Evolutionary conservation across 2,888 invertebrate genomes (phyloP).

Genomic region (Orchestes rusci): DNA sequence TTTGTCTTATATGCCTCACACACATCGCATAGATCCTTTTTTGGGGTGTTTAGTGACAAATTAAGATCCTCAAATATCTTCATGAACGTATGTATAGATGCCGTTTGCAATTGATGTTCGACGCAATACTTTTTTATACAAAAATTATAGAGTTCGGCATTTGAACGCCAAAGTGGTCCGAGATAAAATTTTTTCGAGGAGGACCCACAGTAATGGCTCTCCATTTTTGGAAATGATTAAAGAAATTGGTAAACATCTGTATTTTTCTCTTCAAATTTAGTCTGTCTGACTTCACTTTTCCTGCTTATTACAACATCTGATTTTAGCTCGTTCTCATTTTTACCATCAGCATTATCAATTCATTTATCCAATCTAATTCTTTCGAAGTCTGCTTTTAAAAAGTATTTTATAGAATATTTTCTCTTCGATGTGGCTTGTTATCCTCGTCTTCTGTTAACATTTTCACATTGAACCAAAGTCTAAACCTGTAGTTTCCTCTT

Average conservation of each 20-base stretch:
- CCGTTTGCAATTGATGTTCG: background rate
- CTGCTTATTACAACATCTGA: background rate
- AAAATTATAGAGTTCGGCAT: slow-evolving; percentile 1
- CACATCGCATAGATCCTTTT: slow-evolving; percentile 21
- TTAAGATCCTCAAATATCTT: background rate
- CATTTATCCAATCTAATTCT: too few species aligned
- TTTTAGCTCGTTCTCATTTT: background rate
- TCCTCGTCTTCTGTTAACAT: too few species aligned
- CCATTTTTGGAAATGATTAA: background rate
- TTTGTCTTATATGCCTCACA: slow-evolving; percentile 16
- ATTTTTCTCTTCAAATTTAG: slow-evolving; percentile 1
- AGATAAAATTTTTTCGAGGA: slow-evolving; percentile 1
- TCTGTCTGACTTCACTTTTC: background rate
- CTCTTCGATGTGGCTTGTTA: too few species aligned
- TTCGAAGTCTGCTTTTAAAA: too few species aligned
- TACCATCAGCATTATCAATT: too few species aligned
- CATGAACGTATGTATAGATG: background rate
- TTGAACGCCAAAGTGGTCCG: slow-evolving; percentile 1
- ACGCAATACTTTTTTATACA: background rate
- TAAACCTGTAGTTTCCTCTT: too few species aligned
- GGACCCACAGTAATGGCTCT: background rate
- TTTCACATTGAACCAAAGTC: too few species aligned
- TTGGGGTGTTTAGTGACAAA: slow-evolving; percentile 2
- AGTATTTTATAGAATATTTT: too few species aligned
- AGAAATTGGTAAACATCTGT: background rate